A percentile compares a stretch with the other conserved stretches of the same genome.
Evolutionary conservation across 37 sponge, comb jelly and placozoan genomes (phyloP).

Genomic region (Oscarella lobularis): DNA sequence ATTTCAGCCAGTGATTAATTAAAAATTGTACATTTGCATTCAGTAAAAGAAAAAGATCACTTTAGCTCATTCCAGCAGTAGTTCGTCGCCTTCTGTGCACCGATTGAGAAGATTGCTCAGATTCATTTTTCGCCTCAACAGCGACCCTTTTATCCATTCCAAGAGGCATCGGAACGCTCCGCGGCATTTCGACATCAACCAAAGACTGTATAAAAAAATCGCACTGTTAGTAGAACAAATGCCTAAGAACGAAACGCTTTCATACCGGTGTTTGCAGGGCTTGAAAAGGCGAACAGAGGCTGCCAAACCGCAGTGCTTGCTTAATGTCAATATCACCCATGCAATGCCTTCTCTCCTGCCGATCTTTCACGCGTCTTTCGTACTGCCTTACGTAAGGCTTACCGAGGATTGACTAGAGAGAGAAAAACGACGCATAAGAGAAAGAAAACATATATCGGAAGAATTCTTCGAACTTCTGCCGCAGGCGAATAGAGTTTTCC

Average conservation of each 20-base stretch:
- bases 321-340: slow-evolving; percentile 41
- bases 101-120: too few relatives aligned
- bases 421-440: background rate
- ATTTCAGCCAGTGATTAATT: too few relatives aligned
- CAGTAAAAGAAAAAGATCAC: too few relatives aligned
- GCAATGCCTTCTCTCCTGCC: slow-evolving; percentile 42
- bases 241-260: background rate
- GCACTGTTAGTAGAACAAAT: background rate
- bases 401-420: slow-evolving; percentile 26
- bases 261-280: slow-evolving; percentile 67
- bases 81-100: too few relatives aligned
- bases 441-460: background rate
- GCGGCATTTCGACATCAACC: background rate
- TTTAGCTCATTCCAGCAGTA: too few relatives aligned
- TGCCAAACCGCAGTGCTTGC: slow-evolving; percentile 54
- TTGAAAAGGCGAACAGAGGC: slow-evolving; percentile 73
- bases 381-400: slow-evolving; percentile 25
- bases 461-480: background rate
- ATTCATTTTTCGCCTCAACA: too few relatives aligned
- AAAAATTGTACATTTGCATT: too few relatives aligned
- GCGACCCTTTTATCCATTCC: too few relatives aligned
- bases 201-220: background rate
- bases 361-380: slow-evolving; percentile 32
- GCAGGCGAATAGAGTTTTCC: too few relatives aligned
- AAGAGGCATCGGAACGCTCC: background rate